Base-by-base conservation (phyloP, 2,888 invertebrate species). In the Agrilus cyanescens region DNA sequence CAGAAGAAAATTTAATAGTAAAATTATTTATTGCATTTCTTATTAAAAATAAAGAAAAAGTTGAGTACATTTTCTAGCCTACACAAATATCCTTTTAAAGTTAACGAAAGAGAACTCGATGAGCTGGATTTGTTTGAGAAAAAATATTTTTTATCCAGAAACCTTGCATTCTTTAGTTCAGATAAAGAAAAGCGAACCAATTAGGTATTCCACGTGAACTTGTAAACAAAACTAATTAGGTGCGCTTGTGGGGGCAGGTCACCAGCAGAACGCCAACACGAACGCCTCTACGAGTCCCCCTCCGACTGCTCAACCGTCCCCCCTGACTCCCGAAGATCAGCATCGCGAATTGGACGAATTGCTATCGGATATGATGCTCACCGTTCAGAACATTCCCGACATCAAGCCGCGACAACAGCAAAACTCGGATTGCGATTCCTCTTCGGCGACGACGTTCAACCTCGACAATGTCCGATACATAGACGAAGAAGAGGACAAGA, bases 301-400 rank as follows among this genome's bases (percentile, higher is more conserved):
- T 53, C 63, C 61, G 49, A 63, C 64, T 44, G 63, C 66, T 37
- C 65, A 66, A 50, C 65, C 66, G 51, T 66, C 67, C 54, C 67
- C 65, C 57, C 63, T 65, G 60, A 65, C 66, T 56, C 63, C 71
- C 56, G 70, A 69, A 53, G 67, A 67, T 43, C 74, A 73, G 51
- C 77, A 78, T 63, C 73, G 76, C 54, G 85, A 86, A 71, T 77
- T 88, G 61, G 87, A 88, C 75, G 84, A 85, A 65, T 76, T 87
- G 58, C 76, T 88, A 53, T 80, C 81, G 60, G 87, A 86, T 66
- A 87, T 88, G 86, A 76, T 87, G 72, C 76, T 84, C 57, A 89
- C 89, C 48, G 87, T 87, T 63, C 84, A 87, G 74, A 83, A 85
- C 65, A 80, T 86, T 61, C 82, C 83, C 56, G 78, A 79, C 58